Conservation (phyloP, 2,888 invertebrate species). For the Andrena marginata region DNA sequence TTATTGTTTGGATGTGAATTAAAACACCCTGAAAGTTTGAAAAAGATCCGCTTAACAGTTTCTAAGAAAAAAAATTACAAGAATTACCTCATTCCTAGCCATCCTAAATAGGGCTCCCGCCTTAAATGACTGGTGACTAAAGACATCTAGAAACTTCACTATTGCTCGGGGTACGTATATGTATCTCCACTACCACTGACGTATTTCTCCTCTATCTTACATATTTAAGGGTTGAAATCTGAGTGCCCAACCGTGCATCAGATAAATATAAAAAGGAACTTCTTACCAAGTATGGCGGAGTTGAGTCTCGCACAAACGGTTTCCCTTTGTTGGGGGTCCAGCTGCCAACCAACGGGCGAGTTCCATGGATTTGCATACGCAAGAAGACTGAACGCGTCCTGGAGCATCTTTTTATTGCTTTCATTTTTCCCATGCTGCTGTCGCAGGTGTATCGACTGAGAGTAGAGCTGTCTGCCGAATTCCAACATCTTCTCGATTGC, state of each 20-base stretch:
- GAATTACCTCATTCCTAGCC: too few relatives aligned
- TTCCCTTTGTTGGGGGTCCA: slow-evolving; percentile 97
- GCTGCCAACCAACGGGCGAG: slow-evolving; percentile 98
- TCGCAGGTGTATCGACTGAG: slow-evolving; percentile 94
- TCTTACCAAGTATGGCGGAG: slow-evolving; percentile 97
- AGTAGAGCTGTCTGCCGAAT: slow-evolving; percentile 97
- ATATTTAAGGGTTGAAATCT: not conserved
- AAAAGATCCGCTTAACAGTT: too few relatives aligned
- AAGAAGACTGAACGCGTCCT: slow-evolving; percentile 99
- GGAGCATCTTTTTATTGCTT: slow-evolving; percentile 95
- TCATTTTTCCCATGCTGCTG: slow-evolving; percentile 93
- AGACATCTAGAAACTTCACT: too few relatives aligned
- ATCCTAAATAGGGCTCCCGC: too few relatives aligned
- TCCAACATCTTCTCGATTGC: slow-evolving; percentile 97
- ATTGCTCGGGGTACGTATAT: too few relatives aligned
- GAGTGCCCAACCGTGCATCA: not conserved
- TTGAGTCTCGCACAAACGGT: slow-evolving; percentile 98
- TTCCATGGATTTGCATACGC: slow-evolving; percentile 99
- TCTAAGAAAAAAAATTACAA: too few relatives aligned
- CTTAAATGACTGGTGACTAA: too few relatives aligned
- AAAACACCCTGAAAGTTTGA: too few relatives aligned
- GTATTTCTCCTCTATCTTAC: too few relatives aligned
- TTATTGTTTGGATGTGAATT: too few relatives aligned
- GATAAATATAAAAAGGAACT: not conserved
- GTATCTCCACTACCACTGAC: too few relatives aligned